Percentiles rank a stretch among this genome's conserved stretches.
Evolutionary conservation across 2,888 invertebrate species (phyloP).

Genomic region (Anorthoa munda): DNA sequence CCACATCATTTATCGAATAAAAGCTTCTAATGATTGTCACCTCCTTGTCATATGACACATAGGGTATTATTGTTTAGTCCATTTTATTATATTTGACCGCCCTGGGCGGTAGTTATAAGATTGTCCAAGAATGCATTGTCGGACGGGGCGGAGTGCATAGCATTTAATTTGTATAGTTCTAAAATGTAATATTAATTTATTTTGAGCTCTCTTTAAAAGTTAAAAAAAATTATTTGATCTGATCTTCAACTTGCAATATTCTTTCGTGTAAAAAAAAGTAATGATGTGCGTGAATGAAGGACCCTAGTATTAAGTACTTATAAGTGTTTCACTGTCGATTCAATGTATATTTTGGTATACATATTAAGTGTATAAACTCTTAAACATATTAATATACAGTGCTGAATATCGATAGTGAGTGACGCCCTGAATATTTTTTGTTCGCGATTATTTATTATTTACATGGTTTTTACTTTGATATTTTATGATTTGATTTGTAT

Average conservation of each 20-base stretch:
- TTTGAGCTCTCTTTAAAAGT: slow-evolving; percentile 62
- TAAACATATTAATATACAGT: slow-evolving; percentile 1
- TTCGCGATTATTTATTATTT: slow-evolving; percentile 18
- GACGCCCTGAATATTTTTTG: slow-evolving; percentile 10
- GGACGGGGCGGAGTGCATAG: slow-evolving; percentile 66
- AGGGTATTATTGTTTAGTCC: slow-evolving; percentile 44
- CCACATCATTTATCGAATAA: slow-evolving; percentile 38
- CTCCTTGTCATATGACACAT: slow-evolving; percentile 27
- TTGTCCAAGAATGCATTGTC: slow-evolving; percentile 55
- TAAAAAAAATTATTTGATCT: slow-evolving; percentile 39
- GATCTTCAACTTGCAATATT: slow-evolving; percentile 43
- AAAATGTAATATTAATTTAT: slow-evolving; percentile 64
- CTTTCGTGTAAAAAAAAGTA: slow-evolving; percentile 27
- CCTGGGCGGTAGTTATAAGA: slow-evolving; percentile 68
- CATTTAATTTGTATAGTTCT: slow-evolving; percentile 73
- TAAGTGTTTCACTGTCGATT: slow-evolving; percentile 27
- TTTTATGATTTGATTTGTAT: slow-evolving; percentile 25
- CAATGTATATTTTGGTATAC: slow-evolving; percentile 26
- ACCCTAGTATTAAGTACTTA: slow-evolving; percentile 39
- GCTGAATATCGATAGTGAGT: slow-evolving; percentile 19
- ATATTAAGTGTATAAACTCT: not conserved
- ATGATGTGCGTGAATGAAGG: slow-evolving; percentile 14
- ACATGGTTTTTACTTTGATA: slow-evolving; percentile 13
- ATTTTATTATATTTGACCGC: slow-evolving; percentile 81
- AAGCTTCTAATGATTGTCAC: slow-evolving; percentile 23